Percentiles rank a stretch among this genome's conserved stretches.
Conservation (phyloP, 92 coral and sea anemone genomes). For the Epizoanthus stellaris region DNA sequence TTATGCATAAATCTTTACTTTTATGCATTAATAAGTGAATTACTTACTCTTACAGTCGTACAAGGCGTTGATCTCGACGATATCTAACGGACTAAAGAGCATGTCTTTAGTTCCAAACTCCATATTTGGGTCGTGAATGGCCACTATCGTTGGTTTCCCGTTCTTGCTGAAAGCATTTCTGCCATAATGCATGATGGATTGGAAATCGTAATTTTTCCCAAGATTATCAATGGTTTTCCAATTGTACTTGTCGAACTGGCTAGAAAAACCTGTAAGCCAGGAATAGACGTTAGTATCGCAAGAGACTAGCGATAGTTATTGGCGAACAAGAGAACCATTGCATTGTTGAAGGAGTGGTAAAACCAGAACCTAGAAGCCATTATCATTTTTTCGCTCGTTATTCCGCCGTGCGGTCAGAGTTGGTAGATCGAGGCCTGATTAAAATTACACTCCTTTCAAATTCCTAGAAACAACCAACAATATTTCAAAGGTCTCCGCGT, state of each 20-base stretch:
- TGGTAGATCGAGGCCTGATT: no score
- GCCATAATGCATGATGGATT: slow-evolving; percentile 82
- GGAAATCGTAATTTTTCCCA: slow-evolving; percentile 70
- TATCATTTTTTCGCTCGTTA: no score
- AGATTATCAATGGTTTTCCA: slow-evolving; percentile 67
- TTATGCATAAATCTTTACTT: no score
- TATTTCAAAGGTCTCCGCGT: no score
- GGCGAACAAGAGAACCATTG: no score
- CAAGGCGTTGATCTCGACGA: slow-evolving; percentile 81
- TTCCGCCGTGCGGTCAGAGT: no score
- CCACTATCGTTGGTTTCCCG: slow-evolving; percentile 70
- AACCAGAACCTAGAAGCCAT: no score
- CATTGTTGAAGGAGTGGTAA: no score
- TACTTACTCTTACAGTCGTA: slow-evolving; percentile 81
- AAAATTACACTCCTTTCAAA: no score
- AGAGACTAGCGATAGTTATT: no score
- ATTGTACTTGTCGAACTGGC: slow-evolving; percentile 72
- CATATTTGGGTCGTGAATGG: slow-evolving; percentile 49
- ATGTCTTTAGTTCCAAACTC: neutral
- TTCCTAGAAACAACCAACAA: no score
- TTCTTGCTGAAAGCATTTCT: slow-evolving; percentile 71
- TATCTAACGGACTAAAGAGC: slow-evolving; percentile 66
- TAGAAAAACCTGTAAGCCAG: slow-evolving; percentile 49
- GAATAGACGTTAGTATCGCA: neutral
- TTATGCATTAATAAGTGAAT: no score